Evolutionary conservation across 2,113 vertebrate species (phyloP), one percentile per base, ranked within the genome.

Genomic region (Megaptera novaeangliae): DNA sequence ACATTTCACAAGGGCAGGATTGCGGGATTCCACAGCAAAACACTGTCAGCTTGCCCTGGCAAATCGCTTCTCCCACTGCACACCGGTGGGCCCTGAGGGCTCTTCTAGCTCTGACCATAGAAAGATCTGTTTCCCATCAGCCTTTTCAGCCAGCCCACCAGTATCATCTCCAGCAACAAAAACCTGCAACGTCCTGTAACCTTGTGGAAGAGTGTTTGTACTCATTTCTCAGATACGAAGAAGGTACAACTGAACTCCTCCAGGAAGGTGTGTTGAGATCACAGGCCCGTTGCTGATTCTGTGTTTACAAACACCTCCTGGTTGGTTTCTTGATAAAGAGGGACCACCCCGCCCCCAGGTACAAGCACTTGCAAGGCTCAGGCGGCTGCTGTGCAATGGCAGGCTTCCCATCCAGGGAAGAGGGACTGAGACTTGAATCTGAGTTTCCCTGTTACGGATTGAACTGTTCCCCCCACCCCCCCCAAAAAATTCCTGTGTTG

Each of bases 141-240:
- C 77, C 87, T 95, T 96, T 97, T 93, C 93, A 52, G 52, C 49
- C 78, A 71, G 61, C 55, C 39, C 52, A 34, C 64, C 66, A 88
- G 63, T 80, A 63, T 80, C 71, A 82, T 75, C 82, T 94, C 95
- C 87, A 96, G 78, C 77, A 93, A 87, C 93, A 97, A 87, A 94
- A 75, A 10, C 72, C 77, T 85, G 83, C 77, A 71, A 72, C 75
- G 90, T 94, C 96, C 94, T 93, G 94, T 94, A 71, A 88, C 64
- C 39, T 44, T 74, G 90, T 84, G 57, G 69, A 85, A 88, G 96
- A 91, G 44, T 27, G 14, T 64, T 49, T 55, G 49, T 64, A 36
- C 41, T 93, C 71, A 36, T 75, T 95, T 91, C 59, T 94, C 88
- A 66, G 91, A 91, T 34, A 23, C 41, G 75, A 92, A 14, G 7